Conservation (phyloP, 2,888 invertebrate species). For the Drosophila eohydei region DNA sequence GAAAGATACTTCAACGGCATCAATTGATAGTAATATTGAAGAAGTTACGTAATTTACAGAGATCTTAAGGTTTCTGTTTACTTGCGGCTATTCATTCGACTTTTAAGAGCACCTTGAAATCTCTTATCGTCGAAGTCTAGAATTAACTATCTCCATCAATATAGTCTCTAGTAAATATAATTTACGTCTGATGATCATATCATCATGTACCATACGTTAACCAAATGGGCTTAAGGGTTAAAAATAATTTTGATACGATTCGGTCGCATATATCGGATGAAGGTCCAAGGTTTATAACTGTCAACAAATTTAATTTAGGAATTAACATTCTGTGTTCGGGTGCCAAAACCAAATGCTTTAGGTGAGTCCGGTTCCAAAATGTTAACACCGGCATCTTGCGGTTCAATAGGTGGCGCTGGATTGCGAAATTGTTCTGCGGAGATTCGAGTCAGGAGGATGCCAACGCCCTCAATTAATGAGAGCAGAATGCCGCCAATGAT, state of each 20-base stretch:
- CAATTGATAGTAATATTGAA: neutral
- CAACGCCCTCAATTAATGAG: conserved; percentile 62
- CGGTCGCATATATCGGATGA: neutral
- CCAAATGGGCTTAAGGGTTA: neutral
- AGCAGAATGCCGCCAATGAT: conserved; percentile 63
- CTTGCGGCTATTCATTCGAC: too few species aligned
- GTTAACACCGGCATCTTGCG: conserved; percentile 22
- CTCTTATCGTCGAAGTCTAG: neutral
- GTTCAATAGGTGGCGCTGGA: conserved; percentile 26
- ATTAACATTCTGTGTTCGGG: conserved; percentile 45
- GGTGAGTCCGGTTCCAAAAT: conserved; percentile 29
- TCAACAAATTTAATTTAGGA: conserved; percentile 45
- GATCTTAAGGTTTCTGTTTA: neutral
- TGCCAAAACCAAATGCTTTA: conserved; percentile 37
- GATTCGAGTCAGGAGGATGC: conserved; percentile 62
- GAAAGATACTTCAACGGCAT: neutral
- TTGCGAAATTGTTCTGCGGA: conserved; percentile 65
- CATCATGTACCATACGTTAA: neutral
- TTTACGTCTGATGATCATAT: neutral
- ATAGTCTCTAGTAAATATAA: neutral
- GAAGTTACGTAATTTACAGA: neutral
- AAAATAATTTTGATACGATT: conserved; percentile 7
- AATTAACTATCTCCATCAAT: neutral
- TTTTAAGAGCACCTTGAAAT: too few species aligned
- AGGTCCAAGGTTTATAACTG: conserved; percentile 1